Percentiles rank a stretch among this genome's conserved stretches.
Evolutionary conservation across 1,140 invertebrate genomes (phyloP).

Genomic region (Leptinotarsa defecta): DNA sequence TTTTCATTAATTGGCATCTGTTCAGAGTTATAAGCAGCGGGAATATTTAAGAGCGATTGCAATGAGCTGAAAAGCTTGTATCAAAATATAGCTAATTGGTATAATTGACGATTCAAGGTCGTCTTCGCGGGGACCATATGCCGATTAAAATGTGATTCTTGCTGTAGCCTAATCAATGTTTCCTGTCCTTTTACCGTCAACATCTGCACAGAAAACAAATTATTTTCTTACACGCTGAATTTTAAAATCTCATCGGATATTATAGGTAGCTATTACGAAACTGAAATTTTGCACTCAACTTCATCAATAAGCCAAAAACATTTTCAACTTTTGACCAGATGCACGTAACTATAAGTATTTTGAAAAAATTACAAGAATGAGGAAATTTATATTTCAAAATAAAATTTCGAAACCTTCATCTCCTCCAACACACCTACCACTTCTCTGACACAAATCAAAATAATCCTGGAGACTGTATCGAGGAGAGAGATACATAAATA

Average conservation of each 20-base stretch:
- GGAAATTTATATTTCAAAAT: too few relatives aligned
- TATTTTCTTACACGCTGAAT: not conserved
- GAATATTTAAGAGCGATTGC: not conserved
- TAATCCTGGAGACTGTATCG: too few relatives aligned
- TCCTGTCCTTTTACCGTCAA: not conserved
- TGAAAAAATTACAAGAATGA: too few relatives aligned
- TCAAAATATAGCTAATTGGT: conserved; percentile 6
- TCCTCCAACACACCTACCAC: too few relatives aligned
- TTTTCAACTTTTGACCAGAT: too few relatives aligned
- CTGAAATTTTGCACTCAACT: too few relatives aligned
- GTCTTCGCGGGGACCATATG: not conserved
- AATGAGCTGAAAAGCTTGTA: not conserved
- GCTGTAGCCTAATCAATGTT: not conserved
- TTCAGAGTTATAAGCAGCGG: not conserved
- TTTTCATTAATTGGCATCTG: conserved; percentile 1
- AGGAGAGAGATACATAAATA: too few relatives aligned
- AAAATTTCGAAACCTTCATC: too few relatives aligned
- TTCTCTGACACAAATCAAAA: too few relatives aligned
- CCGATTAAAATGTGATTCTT: not conserved
- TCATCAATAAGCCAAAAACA: too few relatives aligned
- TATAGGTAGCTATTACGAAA: too few relatives aligned
- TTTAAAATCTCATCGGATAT: not conserved
- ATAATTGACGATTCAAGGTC: conserved; percentile 6
- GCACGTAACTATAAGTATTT: too few relatives aligned
- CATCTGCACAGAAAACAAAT: not conserved